Evolutionary conservation across 2,797 vertebrate genomes (phyloP), one percentile per base, ranked within the genome.

Genomic region (Manis crassicaudata): DNA sequence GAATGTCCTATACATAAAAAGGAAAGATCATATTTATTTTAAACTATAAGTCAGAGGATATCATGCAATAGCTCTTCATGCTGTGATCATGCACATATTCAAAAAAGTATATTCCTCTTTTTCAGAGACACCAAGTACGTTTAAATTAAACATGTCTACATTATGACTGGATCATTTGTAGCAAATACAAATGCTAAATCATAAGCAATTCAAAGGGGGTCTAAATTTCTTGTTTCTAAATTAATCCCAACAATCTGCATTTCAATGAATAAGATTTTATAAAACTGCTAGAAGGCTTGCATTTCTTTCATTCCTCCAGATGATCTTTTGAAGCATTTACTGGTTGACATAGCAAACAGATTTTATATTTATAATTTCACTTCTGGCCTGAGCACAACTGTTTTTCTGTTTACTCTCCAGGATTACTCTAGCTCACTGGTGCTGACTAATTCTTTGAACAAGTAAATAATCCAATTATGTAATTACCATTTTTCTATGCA

Each of bases 331-430:
- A 92, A 87, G n/a, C 50, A 93, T 83, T 91, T 58, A 2, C 60
- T 84, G 23, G 10, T 89, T 89, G 70, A 63, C 86, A 50, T n/a
- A 67, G 58, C 58, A 76, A 96, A 86, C 56, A 94, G 13, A 86
- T 88, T 73, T 93, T 92, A 50, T 86, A 92, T 77, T 77, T 88
- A 43, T 94, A 65, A 96, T 91, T 96, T 96, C 63, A 91, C 20
- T 65, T 82, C 29, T 56, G 43, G 14, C 32, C 94, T 90, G 52
- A 86, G 76, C 32, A 54, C 72, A 40, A 89, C 70, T 89, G 25
- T 79, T 96, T 96, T 94, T 76, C 68, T 95, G 40, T 96, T 96
- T 95, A 92, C 50, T 79, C 54, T 72, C 68, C 40, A 90, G 5
- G 81, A 89, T 84, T 88, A 91, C 27, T 73, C 54, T 75, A 94